Evolutionary conservation across 1,140 invertebrate species (phyloP), one percentile per base, ranked within the genome.

Genomic region (Centruroides vittatus): DNA sequence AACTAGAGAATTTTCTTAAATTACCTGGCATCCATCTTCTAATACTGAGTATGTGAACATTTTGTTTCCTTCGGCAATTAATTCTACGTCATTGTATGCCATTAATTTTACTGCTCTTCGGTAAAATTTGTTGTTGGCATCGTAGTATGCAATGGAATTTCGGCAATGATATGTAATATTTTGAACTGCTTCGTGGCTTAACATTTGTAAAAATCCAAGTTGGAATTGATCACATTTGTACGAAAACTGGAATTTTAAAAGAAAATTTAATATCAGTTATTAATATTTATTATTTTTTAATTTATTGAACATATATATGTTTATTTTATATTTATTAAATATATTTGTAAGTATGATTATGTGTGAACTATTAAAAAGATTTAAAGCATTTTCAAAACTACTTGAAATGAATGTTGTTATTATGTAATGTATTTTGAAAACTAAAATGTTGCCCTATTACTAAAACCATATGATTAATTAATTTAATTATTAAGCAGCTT

Each of bases 191-290:
- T 75, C 74, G 3, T 78, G 74, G 1, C 86, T 89, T 10, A 90
- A 70, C 50, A 92, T 73, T 75, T 93, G 89, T 12, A 94, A 75
- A 76, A 88, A 89, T 5, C 80, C 81, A 53, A 93, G 79, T 74
- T 93, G 89, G 66, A 83, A 85, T 66, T 81, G 82, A 68, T 89
- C 86, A 0, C 87, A 82, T 74, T 91, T 90, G 74, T 93, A 94
- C 2, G 81, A 83, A 62, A 94, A 83, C 85, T 91, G 73, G 53
- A 76, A 78, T 62, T 41, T 55, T 51, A 58, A 23, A 61, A 35
- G 49, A 51, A 47, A 11, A 50, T 58, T 35, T n/a, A n/a, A n/a
- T n/a, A n/a, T 23, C 23, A 23, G 23, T 23, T 23, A 23, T 23
- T 23, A 23, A 23, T 23, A 23, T 23, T 2, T 23, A 23, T 23